Conservation (phyloP, 2,113 vertebrate species). For the Aphyosemion australe region DNA sequence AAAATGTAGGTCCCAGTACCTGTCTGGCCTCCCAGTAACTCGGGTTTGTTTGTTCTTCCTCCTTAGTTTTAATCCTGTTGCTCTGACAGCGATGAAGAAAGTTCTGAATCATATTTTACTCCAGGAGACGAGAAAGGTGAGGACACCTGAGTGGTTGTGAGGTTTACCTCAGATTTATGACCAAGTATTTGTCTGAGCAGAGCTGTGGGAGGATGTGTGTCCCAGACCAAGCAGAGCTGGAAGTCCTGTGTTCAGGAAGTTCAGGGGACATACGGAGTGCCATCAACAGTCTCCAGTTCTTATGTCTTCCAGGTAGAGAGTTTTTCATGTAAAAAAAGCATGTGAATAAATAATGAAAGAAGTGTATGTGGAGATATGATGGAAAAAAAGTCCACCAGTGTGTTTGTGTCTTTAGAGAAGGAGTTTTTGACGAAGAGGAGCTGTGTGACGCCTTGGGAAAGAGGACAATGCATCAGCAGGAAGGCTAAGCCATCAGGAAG, state of each 20-base stretch:
- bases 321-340: too few species aligned
- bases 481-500: slow-evolving; percentile 63
- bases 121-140: slow-evolving; percentile 85
- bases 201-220: slow-evolving; percentile 75
- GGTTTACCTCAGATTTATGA: slow-evolving; percentile 6
- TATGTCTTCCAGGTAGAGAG: slow-evolving; percentile 81
- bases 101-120: slow-evolving; percentile 85
- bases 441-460: background rate
- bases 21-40: too few species aligned
- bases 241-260: slow-evolving; percentile 87
- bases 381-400: too few species aligned
- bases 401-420: slow-evolving; percentile 69
- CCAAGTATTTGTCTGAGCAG: slow-evolving; percentile 61
- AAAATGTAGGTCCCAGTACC: too few species aligned
- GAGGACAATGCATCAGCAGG: background rate
- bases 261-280: slow-evolving; percentile 95
- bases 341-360: too few species aligned
- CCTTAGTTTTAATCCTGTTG: slow-evolving; percentile 94
- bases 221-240: slow-evolving; percentile 81
- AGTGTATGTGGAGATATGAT: too few species aligned
- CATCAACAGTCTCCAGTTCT: slow-evolving; percentile 96
- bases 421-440: slow-evolving; percentile 73
- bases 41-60: background rate
- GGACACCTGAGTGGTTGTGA: background rate
- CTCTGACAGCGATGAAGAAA: slow-evolving; percentile 93